phyloP scores from a whole-genome alignment of 2,113 vertebrate genomes.

The Eulemur rufifrons region DNA sequence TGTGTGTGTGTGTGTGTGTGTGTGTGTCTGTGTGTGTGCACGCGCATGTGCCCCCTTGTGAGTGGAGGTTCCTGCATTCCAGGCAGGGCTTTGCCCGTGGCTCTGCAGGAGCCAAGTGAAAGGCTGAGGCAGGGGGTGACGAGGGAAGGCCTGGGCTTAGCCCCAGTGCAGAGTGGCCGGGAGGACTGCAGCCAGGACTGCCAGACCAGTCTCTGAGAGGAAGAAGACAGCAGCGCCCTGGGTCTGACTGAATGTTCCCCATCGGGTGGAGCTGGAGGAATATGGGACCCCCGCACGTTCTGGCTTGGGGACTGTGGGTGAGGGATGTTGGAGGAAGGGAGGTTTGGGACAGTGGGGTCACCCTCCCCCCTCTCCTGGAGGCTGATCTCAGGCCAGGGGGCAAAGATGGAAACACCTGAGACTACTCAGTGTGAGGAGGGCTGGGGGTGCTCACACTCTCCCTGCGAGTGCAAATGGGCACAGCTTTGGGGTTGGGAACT shows the following conservation, averaged over 20 bases:
- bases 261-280: no score
- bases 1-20: no score
- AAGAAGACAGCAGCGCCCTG: background rate
- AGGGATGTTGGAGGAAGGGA: background rate
- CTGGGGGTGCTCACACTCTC: rapidly evolving
- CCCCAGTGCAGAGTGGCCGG: rapidly evolving
- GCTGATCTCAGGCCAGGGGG: background rate
- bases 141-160: background rate
- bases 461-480: rapidly evolving
- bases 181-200: background rate
- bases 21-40: no score
- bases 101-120: background rate
- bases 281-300: background rate
- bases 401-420: background rate
- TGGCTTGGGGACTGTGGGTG: background rate
- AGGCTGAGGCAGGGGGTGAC: no score
- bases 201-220: no score
- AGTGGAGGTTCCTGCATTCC: background rate
- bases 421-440: rapidly evolving
- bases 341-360: background rate
- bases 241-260: background rate
- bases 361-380: background rate
- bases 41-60: no score
- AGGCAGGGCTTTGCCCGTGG: background rate
- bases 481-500: background rate